These are phyloP conservation scores for Petrocephalus schoutedeni DNA, from an alignment of 2,797 vertebrate species.

Conservation along the genomic window DNA sequence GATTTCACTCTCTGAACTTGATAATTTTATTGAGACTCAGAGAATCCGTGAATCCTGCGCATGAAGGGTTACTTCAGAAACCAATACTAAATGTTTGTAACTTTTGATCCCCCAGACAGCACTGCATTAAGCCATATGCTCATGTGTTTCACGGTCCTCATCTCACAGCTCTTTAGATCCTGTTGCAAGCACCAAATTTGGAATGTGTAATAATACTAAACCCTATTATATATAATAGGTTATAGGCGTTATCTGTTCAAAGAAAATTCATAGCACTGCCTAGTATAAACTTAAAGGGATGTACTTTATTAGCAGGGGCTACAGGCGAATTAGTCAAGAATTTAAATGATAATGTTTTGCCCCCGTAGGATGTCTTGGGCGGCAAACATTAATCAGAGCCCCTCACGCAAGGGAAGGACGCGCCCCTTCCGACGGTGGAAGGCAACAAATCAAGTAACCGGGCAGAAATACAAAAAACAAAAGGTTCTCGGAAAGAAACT, in stretches of 20 bases:
- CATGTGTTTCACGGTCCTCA: not conserved
- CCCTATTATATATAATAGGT: too few species aligned
- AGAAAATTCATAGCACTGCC: not conserved
- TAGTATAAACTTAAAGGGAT: not conserved
- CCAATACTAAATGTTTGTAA: not conserved
- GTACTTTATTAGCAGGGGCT: not conserved
- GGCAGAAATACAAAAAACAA: not conserved
- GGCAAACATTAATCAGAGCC: not conserved
- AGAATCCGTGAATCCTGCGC: too few species aligned
- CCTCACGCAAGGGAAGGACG: not conserved
- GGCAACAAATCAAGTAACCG: not conserved
- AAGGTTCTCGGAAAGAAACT: not conserved
- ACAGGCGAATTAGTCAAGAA: not conserved
- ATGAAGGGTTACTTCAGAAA: not conserved
- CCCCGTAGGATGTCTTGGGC: not conserved
- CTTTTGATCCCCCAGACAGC: not conserved
- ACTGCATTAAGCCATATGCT: not conserved
- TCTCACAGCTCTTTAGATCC: not conserved
- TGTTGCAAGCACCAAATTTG: not conserved
- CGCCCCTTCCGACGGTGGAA: not conserved
- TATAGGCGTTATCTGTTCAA: too few species aligned
- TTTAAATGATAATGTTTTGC: not conserved
- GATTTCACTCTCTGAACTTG: not conserved
- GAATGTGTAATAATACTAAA: not conserved
- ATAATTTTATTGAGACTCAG: not conserved